Evolutionary conservation across 2,888 invertebrate genomes (phyloP).

Genomic region (Pseudolycoriella hygida): DNA sequence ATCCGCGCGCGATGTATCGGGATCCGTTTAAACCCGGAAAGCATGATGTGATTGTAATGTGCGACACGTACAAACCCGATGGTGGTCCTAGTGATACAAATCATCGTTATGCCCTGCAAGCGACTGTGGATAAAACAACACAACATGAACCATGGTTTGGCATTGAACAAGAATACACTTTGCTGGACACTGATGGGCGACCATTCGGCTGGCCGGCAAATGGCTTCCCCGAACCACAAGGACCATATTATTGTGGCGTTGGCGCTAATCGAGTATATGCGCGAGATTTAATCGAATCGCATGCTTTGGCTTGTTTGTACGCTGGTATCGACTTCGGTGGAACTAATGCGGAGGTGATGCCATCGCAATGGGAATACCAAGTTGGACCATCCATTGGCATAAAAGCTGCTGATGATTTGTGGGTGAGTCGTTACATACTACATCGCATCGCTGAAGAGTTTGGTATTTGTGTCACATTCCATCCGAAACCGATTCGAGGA

Average conservation of each 20-base stretch:
- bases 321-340: conserved; percentile 63
- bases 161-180: conserved; percentile 46
- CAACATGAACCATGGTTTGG: conserved; percentile 55
- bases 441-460: conserved; percentile 41
- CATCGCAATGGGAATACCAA: conserved; percentile 56
- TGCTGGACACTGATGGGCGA: conserved; percentile 36
- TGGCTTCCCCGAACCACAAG: conserved; percentile 48
- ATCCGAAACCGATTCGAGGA: conserved; percentile 42
- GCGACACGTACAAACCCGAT: conserved; percentile 50
- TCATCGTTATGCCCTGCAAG: conserved; percentile 30
- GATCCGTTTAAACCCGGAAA: conserved; percentile 60
- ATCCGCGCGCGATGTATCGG: conserved; percentile 59
- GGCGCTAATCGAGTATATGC: conserved; percentile 62
- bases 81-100: conserved; percentile 30
- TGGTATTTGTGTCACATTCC: conserved; percentile 36
- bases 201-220: conserved; percentile 47
- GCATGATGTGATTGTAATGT: conserved; percentile 53
- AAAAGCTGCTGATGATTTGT: conserved; percentile 39
- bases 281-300: conserved; percentile 66
- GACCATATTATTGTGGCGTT: conserved; percentile 72
- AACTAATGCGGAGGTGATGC: conserved; percentile 70
- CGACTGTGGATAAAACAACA: conserved; percentile 35
- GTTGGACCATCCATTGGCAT: conserved; percentile 45
- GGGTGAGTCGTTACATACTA: conserved; percentile 39
- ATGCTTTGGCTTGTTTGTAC: conserved; percentile 48